Base-by-base conservation (phyloP, 2,113 vertebrate genomes). In the Cephalopterus ornatus region DNA sequence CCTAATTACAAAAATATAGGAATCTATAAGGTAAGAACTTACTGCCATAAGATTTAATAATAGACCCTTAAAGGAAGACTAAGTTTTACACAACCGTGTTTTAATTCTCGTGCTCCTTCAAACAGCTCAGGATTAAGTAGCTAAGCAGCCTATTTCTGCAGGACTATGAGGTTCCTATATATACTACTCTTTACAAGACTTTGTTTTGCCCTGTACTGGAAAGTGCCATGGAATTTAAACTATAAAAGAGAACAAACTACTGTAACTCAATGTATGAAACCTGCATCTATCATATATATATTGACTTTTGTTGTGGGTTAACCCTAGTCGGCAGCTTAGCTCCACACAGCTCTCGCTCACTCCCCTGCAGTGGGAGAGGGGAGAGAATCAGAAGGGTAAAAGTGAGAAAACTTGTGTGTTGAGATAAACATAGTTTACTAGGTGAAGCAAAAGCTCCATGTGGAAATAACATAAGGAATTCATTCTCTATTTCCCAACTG, bases 401-500 rank as follows among this genome's bases (percentile, higher is more conserved):
- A n/a, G n/a, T n/a, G n/a, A n/a, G n/a, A n/a, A n/a, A n/a, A n/a
- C n/a, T n/a, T n/a, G n/a, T n/a, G n/a, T n/a, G n/a, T n/a, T n/a
- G n/a, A n/a, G n/a, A n/a, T n/a, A n/a, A n/a, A 75, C 20, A n/a
- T 8, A 59, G 11, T 32, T 66, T 66, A 66, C 65, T 20, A 32
- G 32, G 3, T 14, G 14, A 55, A 79, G 12, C 7, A 84, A 93
- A 66, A 61, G 2, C 28, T 55, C 6, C 3, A 6, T 6, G 5
- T 11, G 17, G 12, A 79, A 61, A 46, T 32, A 62, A 71, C 82
- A 65, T 7, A 46, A 35, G 11, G 16, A 37, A 55, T 55, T 70
- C 0, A 46, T 65, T 78, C 6, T 17, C 16, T 46, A 0, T 14
- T 83, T 82, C 11, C 4, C 14, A 30, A 32, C 1, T 3, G 24